phyloP scores from a whole-genome alignment of 2,797 vertebrate genomes.

The Salmo trutta region DNA sequence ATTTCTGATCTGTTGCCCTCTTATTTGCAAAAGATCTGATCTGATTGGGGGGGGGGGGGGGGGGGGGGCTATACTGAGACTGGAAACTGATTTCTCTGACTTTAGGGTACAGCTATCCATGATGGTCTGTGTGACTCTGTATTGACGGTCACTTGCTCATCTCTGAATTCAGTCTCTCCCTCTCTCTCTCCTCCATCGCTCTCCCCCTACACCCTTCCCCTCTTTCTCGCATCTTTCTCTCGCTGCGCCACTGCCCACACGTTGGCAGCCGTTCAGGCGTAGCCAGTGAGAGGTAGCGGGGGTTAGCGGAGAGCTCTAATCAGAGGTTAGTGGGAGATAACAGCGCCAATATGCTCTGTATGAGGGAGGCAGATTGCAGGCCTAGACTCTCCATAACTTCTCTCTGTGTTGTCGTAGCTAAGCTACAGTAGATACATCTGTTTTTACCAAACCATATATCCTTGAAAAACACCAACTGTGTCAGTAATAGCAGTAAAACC shows the following conservation, averaged over 20 bases:
- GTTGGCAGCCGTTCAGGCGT: slow-evolving; percentile 20
- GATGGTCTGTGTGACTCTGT: background rate
- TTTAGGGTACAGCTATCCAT: background rate
- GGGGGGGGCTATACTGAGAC: too few species aligned
- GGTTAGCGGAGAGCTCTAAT: slow-evolving; percentile 28
- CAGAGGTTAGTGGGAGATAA: slow-evolving; percentile 44
- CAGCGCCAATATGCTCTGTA: slow-evolving; percentile 39
- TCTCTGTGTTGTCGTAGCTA: background rate
- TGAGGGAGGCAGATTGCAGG: slow-evolving; percentile 32
- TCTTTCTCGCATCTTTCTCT: background rate
- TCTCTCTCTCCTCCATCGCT: background rate
- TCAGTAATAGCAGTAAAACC: background rate
- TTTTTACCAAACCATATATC: slow-evolving; percentile 26
- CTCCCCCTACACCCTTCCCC: background rate
- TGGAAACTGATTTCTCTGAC: too few species aligned
- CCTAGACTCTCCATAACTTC: slow-evolving; percentile 4
- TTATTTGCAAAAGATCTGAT: too few species aligned
- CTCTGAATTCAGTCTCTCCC: background rate
- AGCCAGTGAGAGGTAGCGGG: slow-evolving; percentile 13
- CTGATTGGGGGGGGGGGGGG: too few species aligned
- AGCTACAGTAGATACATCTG: background rate
- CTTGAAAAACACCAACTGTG: background rate
- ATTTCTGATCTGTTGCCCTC: too few species aligned
- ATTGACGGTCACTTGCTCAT: background rate
- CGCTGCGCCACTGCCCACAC: background rate